These are phyloP conservation scores for Heteromormyrus szaboi DNA, from an alignment of 2,797 vertebrate species.

Conservation along the genomic window DNA sequence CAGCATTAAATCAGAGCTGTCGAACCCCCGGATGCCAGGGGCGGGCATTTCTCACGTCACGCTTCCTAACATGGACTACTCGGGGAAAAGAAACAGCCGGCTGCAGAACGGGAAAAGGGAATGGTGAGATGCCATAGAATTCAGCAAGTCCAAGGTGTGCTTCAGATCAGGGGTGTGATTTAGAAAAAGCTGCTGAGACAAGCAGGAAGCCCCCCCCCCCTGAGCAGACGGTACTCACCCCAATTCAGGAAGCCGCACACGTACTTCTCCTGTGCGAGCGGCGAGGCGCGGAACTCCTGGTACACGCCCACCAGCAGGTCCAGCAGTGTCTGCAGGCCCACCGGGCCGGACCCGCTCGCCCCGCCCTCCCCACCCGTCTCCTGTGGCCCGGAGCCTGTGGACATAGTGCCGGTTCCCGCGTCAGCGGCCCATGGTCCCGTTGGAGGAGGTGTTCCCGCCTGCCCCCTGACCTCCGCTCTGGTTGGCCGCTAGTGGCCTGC, in stretches of 20 bases:
- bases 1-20: background rate
- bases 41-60: background rate
- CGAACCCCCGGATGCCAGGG: background rate
- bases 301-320: constrained; percentile 76
- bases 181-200: background rate
- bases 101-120: background rate
- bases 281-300: constrained; percentile 67
- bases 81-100: background rate
- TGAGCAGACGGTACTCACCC: constrained; percentile 59
- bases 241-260: constrained; percentile 70
- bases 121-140: background rate
- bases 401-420: constrained; percentile 48
- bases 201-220: background rate
- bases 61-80: background rate
- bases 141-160: background rate
- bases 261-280: constrained; percentile 65
- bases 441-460: background rate
- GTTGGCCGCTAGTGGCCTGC: background rate
- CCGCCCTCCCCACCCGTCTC: constrained; percentile 43
- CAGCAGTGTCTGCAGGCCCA: constrained; percentile 72
- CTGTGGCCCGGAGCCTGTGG: constrained; percentile 52
- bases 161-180: background rate
- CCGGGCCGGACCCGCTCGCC: constrained; percentile 48
- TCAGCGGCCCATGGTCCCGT: constrained; percentile 34
- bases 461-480: background rate